A percentile compares a stretch with the other conserved stretches of the same genome.
Evolutionary conservation across 2,888 invertebrate species (phyloP).

Genomic region (Trachelus tabidus): DNA sequence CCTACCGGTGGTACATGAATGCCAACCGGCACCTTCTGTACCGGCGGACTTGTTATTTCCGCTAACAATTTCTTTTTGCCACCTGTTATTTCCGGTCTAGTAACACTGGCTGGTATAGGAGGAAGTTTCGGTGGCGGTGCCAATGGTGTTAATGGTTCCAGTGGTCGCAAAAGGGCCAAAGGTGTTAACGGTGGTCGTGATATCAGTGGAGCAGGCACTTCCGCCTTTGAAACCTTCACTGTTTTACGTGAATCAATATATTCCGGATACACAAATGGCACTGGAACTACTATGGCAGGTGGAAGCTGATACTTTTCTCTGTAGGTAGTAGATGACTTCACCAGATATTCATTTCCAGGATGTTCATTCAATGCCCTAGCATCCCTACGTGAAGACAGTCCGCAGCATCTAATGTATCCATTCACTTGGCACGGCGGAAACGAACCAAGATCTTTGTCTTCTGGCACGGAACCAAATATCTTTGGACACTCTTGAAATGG

Average conservation of each 20-base stretch:
- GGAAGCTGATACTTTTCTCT: not conserved
- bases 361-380: not conserved
- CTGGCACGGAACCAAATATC: conserved; percentile 4
- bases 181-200: not conserved
- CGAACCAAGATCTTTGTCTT: conserved; percentile 5
- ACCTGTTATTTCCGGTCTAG: not conserved
- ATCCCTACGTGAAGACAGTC: not conserved
- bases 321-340: not conserved
- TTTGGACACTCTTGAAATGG: conserved; percentile 5
- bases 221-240: not conserved
- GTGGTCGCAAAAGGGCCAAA: not conserved
- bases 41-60: not conserved
- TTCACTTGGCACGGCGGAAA: conserved; percentile 9
- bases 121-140: not conserved
- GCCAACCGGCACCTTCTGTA: not conserved
- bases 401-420: conserved; percentile 2
- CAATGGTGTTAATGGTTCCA: not conserved
- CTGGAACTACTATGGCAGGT: conserved; percentile 4
- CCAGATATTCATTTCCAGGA: not conserved
- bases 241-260: conserved; percentile 1
- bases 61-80: not conserved
- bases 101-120: not conserved
- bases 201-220: not conserved
- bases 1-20: not conserved
- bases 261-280: conserved; percentile 2